Conservation (phyloP, 2,888 invertebrate species). For the Megastigmus dorsalis region DNA sequence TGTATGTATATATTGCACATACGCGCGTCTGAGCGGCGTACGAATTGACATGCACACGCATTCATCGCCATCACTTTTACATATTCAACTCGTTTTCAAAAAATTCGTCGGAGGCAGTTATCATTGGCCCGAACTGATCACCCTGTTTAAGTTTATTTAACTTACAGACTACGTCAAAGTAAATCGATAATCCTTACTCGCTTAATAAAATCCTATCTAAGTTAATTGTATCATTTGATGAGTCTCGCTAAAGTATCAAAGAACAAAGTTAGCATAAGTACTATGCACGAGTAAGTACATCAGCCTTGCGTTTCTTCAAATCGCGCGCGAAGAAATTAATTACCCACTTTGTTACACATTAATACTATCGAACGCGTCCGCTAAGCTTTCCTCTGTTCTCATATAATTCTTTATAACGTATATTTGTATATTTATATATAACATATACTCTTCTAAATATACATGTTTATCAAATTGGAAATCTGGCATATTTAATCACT, state of each 20-base stretch:
- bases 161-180: constrained; percentile 36
- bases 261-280: constrained; percentile 47
- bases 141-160: constrained; percentile 45
- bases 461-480: constrained; percentile 58
- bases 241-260: constrained; percentile 45
- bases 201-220: constrained; percentile 34
- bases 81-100: constrained; percentile 29
- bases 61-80: constrained; percentile 14
- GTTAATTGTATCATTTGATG: constrained; percentile 36
- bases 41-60: constrained; percentile 40
- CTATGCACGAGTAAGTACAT: constrained; percentile 49
- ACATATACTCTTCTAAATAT: constrained; percentile 57
- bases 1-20: constrained; percentile 58
- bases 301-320: constrained; percentile 40
- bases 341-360: constrained; percentile 23
- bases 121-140: constrained; percentile 46
- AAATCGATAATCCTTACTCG: constrained; percentile 38
- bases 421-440: constrained; percentile 56
- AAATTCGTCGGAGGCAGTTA: constrained; percentile 47
- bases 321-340: constrained; percentile 25
- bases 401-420: constrained; percentile 38
- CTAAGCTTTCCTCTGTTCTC: constrained; percentile 27
- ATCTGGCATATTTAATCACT: constrained; percentile 66
- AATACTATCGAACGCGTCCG: constrained; percentile 37
- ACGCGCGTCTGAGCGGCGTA: constrained; percentile 50